These are phyloP conservation scores for Cosmia pyralina DNA, from an alignment of 2,888 invertebrate genomes.

Conservation along the genomic window DNA sequence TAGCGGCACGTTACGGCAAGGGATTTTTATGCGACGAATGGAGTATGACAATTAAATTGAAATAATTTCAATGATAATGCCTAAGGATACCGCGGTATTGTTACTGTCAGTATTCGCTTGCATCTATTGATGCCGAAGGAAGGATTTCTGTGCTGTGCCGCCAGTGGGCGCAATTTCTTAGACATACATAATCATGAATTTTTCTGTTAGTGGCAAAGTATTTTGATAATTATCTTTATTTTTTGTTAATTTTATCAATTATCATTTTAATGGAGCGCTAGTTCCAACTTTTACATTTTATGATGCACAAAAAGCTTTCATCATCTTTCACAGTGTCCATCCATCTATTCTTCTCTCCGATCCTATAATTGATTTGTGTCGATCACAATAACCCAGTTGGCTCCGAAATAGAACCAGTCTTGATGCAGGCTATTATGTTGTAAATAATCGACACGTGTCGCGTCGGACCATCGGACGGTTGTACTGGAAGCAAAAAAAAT, in stretches of 20 bases:
- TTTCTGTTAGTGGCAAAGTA: background rate
- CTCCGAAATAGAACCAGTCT: conserved; percentile 53
- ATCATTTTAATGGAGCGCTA: background rate
- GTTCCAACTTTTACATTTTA: background rate
- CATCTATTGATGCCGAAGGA: too few species aligned
- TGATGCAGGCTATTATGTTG: conserved; percentile 67
- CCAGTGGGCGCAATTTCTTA: too few species aligned
- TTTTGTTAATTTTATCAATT: background rate
- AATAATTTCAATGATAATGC: too few species aligned
- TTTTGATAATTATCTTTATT: background rate
- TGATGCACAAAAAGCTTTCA: conserved; percentile 3
- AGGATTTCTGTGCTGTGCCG: too few species aligned
- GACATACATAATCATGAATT: too few species aligned
- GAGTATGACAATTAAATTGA: too few species aligned
- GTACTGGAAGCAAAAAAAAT: conserved; percentile 39
- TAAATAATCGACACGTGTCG: conserved; percentile 74
- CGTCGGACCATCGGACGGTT: background rate
- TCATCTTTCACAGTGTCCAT: background rate
- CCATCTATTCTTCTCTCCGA: background rate
- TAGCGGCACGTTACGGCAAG: too few species aligned
- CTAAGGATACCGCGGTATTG: too few species aligned
- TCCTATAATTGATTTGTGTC: conserved; percentile 37
- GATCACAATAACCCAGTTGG: conserved; percentile 59
- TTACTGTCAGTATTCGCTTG: too few species aligned
- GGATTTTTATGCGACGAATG: too few species aligned